Evolutionary conservation across 2,797 vertebrate genomes (phyloP).

Genomic region (Falco novaeseelandiae): DNA sequence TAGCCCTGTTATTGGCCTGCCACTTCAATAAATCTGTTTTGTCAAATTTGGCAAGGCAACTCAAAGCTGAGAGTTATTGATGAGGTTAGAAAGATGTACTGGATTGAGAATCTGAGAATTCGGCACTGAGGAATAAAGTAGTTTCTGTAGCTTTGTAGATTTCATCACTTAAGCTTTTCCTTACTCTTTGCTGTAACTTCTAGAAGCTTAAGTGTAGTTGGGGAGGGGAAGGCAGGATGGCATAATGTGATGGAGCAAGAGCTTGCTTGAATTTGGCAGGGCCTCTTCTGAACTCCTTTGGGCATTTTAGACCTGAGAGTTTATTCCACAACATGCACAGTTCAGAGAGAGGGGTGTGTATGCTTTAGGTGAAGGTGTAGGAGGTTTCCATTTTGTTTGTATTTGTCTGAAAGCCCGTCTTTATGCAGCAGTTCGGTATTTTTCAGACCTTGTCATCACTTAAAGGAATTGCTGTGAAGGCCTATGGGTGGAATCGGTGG

Average conservation of each 20-base stretch:
- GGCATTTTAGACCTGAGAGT: neutral
- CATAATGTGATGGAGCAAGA: neutral
- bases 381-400: neutral
- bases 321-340: neutral
- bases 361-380: neutral
- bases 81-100: neutral
- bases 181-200: neutral
- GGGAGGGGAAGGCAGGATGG: neutral
- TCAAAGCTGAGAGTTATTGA: neutral
- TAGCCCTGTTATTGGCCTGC: neutral
- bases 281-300: neutral
- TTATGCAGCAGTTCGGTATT: neutral
- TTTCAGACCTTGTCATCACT: neutral
- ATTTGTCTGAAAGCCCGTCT: neutral
- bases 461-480: neutral
- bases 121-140: neutral
- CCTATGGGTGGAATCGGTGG: neutral
- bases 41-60: neutral
- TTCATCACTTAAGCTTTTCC: neutral
- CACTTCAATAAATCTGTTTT: neutral
- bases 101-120: neutral
- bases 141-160: neutral
- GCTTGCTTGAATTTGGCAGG: neutral
- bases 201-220: neutral
- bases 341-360: neutral